Conservation (phyloP, 2,797 vertebrate genomes). For the Syngnathus rostellatus region DNA sequence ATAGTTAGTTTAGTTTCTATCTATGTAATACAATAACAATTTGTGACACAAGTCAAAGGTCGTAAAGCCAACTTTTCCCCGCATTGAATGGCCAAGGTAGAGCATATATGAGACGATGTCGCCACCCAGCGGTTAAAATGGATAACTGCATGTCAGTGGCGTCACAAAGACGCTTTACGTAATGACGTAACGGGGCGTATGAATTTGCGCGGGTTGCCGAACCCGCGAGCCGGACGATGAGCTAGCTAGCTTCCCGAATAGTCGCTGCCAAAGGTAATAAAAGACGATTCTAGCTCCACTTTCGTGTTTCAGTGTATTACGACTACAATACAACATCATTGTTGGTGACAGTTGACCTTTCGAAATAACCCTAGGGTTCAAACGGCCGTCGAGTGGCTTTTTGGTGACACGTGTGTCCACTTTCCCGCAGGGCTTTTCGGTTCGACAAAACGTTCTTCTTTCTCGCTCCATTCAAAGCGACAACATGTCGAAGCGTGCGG, state of each 20-base stretch:
- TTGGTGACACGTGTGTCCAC: too few relatives aligned
- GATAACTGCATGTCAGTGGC: background rate
- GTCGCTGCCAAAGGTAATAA: background rate
- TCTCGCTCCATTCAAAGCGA: background rate
- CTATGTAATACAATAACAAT: too few relatives aligned
- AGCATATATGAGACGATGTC: constrained; percentile 17
- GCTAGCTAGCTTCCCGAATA: background rate
- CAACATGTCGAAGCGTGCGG: constrained; percentile 74
- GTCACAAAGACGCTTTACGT: constrained; percentile 16
- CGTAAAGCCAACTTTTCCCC: background rate
- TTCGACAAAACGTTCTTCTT: background rate
- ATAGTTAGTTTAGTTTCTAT: too few relatives aligned
- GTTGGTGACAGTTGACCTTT: accelerated
- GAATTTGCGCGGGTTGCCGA: constrained; percentile 59
- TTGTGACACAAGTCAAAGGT: background rate
- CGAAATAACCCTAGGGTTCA: background rate
- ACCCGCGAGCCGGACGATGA: background rate
- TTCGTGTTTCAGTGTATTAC: background rate
- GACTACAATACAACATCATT: background rate
- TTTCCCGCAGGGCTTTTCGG: background rate
- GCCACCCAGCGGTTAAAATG: constrained; percentile 28
- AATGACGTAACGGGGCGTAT: constrained; percentile 28
- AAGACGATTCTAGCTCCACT: background rate
- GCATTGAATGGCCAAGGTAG: background rate
- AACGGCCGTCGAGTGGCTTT: background rate